Conservation (phyloP, 2,888 invertebrate species). For the Drosophila nigricruria region DNA sequence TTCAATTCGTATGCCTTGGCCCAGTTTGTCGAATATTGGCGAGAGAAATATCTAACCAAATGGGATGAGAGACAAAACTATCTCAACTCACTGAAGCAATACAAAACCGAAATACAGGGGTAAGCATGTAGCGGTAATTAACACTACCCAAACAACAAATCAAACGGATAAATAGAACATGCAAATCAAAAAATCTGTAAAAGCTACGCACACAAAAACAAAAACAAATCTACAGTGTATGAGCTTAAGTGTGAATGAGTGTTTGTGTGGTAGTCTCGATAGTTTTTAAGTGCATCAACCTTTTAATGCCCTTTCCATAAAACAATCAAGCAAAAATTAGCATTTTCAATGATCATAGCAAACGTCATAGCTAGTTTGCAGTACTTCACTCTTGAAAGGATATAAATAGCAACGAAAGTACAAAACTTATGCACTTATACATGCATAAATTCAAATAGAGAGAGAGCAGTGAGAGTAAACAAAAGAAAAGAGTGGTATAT, state of each 20-base stretch:
- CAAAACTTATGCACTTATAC: not conserved
- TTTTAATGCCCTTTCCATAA: not conserved
- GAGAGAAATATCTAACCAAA: slow-evolving; percentile 88
- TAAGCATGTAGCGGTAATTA: slow-evolving; percentile 44
- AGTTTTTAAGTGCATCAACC: not conserved
- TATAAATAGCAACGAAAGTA: not conserved
- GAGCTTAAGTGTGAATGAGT: not conserved
- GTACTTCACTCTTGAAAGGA: not conserved
- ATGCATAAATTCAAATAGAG: not conserved
- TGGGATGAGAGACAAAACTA: slow-evolving; percentile 89
- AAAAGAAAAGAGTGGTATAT: not conserved
- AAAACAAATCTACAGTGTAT: too few relatives aligned
- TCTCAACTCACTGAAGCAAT: slow-evolving; percentile 91
- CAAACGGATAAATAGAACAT: not conserved
- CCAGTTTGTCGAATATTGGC: slow-evolving; percentile 92
- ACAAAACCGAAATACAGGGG: slow-evolving; percentile 90
- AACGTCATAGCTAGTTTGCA: not conserved
- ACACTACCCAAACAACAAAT: not conserved
- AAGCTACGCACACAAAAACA: not conserved
- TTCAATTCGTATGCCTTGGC: slow-evolving; percentile 90
- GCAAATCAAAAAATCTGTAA: not conserved
- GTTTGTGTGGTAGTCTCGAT: not conserved
- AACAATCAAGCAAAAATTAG: too few relatives aligned
- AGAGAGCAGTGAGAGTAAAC: not conserved
- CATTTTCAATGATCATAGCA: not conserved